Evolutionary conservation across 2,888 invertebrate genomes (phyloP).

Genomic region (Odontocolon sp.): DNA sequence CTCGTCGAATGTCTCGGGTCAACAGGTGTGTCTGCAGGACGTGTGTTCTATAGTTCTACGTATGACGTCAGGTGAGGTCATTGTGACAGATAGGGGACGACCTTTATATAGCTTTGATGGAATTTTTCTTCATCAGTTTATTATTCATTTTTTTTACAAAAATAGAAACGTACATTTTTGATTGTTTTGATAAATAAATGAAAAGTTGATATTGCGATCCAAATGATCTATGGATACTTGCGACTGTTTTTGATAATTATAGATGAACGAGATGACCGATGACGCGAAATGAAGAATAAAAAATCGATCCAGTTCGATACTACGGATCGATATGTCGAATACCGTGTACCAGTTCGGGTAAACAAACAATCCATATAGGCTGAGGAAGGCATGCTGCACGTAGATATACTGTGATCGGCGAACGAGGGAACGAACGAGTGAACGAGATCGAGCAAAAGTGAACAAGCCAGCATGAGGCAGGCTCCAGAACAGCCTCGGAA

Average conservation of each 20-base stretch:
- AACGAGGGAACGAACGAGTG: slow-evolving; percentile 42
- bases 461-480: slow-evolving; percentile 4
- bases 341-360: slow-evolving; percentile 46
- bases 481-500: not conserved
- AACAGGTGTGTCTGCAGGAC: slow-evolving; percentile 43
- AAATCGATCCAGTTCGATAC: slow-evolving; percentile 39
- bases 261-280: slow-evolving; percentile 25
- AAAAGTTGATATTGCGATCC: not conserved
- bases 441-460: slow-evolving; percentile 28
- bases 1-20: slow-evolving; percentile 14
- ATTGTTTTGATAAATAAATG: not conserved
- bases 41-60: not conserved
- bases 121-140: not conserved
- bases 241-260: not conserved
- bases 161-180: not conserved
- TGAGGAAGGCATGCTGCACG: slow-evolving; percentile 40
- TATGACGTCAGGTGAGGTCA: slow-evolving; percentile 5
- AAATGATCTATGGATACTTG: not conserved
- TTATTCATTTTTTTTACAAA: not conserved
- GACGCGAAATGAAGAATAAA: slow-evolving; percentile 51
- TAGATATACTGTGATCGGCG: not conserved
- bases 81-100: slow-evolving; percentile 6
- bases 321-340: slow-evolving; percentile 48
- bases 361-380: slow-evolving; percentile 55
- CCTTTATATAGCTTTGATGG: not conserved